phyloP scores from a whole-genome alignment of 2,888 invertebrate genomes.

The Megalurothrips usitatus region DNA sequence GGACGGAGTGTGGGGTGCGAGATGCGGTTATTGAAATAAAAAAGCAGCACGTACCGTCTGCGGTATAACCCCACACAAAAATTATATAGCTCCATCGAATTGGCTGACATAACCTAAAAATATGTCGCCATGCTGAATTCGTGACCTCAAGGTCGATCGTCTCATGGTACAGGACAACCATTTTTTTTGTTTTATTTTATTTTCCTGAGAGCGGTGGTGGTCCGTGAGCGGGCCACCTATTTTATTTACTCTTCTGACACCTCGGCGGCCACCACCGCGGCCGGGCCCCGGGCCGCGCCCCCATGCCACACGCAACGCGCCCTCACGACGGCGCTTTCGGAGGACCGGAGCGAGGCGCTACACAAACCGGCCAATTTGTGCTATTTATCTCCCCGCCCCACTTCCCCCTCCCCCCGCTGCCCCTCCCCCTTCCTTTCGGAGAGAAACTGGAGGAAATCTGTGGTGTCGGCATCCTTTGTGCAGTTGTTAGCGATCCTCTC shows the following conservation, averaged over 20 bases:
- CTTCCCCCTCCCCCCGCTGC: neutral
- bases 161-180: neutral
- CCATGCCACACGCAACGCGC: constrained; percentile 11
- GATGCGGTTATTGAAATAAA: too few relatives aligned
- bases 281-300: neutral
- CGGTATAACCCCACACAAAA: too few relatives aligned
- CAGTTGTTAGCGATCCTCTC: neutral
- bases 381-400: constrained; percentile 23
- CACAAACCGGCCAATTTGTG: constrained; percentile 1
- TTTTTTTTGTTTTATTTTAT: too few relatives aligned
- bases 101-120: too few relatives aligned
- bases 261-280: neutral
- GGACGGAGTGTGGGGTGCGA: neutral
- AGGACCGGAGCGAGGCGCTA: neutral
- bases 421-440: neutral
- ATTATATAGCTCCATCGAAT: too few relatives aligned
- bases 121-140: too few relatives aligned
- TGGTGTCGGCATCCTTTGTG: neutral
- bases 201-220: too few relatives aligned
- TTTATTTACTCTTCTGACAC: constrained; percentile 11
- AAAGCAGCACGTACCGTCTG: too few relatives aligned
- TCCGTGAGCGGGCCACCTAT: neutral
- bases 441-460: constrained; percentile 13
- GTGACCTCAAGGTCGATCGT: neutral
- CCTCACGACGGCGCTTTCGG: too few relatives aligned